Conservation (phyloP, 2,888 invertebrate genomes). For the Dolichomitus sp. region DNA sequence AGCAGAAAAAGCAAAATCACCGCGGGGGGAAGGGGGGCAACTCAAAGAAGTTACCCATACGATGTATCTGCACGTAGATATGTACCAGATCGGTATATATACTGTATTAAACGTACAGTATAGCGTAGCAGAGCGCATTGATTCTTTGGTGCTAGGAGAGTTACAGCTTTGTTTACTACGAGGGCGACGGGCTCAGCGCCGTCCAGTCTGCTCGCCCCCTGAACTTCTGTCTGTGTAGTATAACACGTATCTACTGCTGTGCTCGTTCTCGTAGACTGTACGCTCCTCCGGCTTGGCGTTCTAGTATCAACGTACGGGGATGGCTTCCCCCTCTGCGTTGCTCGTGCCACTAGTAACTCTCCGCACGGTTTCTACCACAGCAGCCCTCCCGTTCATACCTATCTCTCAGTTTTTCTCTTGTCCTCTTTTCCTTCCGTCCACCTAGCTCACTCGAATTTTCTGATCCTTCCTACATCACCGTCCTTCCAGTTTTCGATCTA, state of each 20-base stretch:
- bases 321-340: constrained; percentile 51
- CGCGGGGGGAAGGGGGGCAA: background rate
- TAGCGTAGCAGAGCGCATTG: constrained; percentile 77
- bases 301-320: constrained; percentile 51
- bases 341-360: constrained; percentile 44
- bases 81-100: constrained; percentile 33
- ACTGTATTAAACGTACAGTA: constrained; percentile 45
- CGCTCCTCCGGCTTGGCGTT: constrained; percentile 45
- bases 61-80: constrained; percentile 60
- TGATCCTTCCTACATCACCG: constrained; percentile 62
- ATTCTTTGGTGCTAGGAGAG: constrained; percentile 84
- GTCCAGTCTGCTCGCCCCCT: constrained; percentile 82
- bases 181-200: constrained; percentile 83
- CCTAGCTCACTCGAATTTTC: constrained; percentile 69
- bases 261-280: constrained; percentile 50
- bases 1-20: constrained; percentile 53
- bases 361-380: constrained; percentile 32
- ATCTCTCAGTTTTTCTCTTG: constrained; percentile 64
- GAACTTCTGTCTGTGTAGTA: constrained; percentile 68
- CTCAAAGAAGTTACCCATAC: constrained; percentile 51
- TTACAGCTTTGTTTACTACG: constrained; percentile 86
- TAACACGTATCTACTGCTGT: constrained; percentile 45
- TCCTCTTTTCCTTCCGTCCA: constrained; percentile 61
- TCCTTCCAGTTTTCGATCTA: background rate
- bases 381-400: constrained; percentile 31